Conservation (phyloP, 1,140 invertebrate species). For the Drosophila rhopaloa region DNA sequence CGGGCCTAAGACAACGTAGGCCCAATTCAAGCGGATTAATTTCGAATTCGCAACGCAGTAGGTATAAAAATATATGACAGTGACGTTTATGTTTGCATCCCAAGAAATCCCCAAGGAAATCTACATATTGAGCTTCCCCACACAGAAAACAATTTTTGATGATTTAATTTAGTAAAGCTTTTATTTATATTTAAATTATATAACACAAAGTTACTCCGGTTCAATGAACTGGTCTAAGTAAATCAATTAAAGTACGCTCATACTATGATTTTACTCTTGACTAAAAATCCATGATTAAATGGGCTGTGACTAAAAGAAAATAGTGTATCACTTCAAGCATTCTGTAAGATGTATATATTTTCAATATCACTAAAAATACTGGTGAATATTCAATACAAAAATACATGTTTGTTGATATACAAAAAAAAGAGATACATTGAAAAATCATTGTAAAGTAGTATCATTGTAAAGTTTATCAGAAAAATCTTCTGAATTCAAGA, state of each 20-base stretch:
- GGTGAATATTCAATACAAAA: not conserved
- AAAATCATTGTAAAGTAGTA: too few relatives aligned
- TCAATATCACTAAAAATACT: not conserved
- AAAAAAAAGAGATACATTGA: too few relatives aligned
- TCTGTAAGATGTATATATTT: not conserved
- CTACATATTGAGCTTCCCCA: constrained; percentile 13
- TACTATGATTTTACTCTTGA: too few relatives aligned
- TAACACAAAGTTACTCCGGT: too few relatives aligned
- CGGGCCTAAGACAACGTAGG: constrained; percentile 31
- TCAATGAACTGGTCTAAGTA: too few relatives aligned
- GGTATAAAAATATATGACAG: constrained; percentile 1
- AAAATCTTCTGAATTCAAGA: too few relatives aligned
- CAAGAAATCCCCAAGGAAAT: constrained; percentile 29
- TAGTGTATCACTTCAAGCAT: not conserved
- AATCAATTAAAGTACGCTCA: too few relatives aligned
- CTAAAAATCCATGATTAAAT: too few relatives aligned
- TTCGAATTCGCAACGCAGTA: not conserved
- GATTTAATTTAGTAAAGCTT: too few relatives aligned
- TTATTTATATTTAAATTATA: too few relatives aligned
- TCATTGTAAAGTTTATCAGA: too few relatives aligned
- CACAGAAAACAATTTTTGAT: constrained; percentile 12
- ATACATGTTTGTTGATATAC: not conserved
- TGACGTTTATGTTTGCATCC: constrained; percentile 4
- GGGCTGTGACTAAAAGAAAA: too few relatives aligned
- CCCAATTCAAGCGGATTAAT: not conserved